phyloP scores from a whole-genome alignment of 2,888 invertebrate genomes.

The Trissoscelio sp. region DNA sequence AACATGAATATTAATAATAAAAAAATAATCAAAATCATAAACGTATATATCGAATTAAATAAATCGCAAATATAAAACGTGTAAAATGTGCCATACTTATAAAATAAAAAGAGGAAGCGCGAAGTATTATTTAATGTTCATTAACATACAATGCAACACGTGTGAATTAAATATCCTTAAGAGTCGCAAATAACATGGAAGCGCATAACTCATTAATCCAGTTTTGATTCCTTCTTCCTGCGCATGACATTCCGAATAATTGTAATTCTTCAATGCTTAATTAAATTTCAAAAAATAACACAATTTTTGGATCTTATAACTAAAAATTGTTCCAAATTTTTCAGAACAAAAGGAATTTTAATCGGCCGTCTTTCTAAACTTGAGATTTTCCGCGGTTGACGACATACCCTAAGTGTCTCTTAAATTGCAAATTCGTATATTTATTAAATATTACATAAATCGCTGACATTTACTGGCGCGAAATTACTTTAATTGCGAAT shows the following conservation, averaged over 20 bases:
- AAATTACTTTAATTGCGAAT: conserved; percentile 57
- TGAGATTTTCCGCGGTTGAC: conserved; percentile 32
- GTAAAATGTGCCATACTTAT: conserved; percentile 38
- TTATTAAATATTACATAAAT: conserved; percentile 59
- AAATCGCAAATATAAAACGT: conserved; percentile 30
- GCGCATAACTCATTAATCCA: conserved; percentile 56
- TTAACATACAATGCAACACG: conserved; percentile 56
- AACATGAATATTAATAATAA: background rate
- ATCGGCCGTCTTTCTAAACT: conserved; percentile 34
- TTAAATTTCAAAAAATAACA: background rate
- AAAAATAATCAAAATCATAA: background rate
- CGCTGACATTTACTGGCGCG: conserved; percentile 53
- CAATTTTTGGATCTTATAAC: too few species aligned
- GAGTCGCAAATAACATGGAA: conserved; percentile 40
- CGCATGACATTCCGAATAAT: background rate
- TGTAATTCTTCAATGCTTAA: background rate
- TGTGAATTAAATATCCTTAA: conserved; percentile 56
- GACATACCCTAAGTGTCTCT: conserved; percentile 38
- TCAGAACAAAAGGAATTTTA: conserved; percentile 18
- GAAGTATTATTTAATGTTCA: conserved; percentile 55
- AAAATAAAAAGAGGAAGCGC: conserved; percentile 48
- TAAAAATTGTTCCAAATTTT: background rate
- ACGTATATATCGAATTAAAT: background rate
- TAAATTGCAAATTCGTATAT: conserved; percentile 55
- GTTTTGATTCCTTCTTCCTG: conserved; percentile 52